Conservation (phyloP, 2,797 vertebrate species). For the Pristis pectinata region DNA sequence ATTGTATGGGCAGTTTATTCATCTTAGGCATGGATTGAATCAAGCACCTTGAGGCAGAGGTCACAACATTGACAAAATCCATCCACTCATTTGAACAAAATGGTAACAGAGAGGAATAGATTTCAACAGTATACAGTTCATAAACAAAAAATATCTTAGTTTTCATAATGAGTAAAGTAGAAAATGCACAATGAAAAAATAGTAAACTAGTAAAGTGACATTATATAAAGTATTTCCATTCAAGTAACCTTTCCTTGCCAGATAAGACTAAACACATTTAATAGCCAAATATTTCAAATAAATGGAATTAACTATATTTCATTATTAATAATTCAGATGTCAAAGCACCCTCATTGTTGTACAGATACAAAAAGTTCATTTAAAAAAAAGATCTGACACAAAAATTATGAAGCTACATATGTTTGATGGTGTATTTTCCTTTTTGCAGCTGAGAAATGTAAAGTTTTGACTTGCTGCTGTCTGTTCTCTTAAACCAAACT, state of each 20-base stretch:
- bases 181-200: conserved; percentile 15
- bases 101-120: not conserved
- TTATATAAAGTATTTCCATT: conserved; percentile 19
- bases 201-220: conserved; percentile 9
- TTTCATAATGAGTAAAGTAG: not conserved
- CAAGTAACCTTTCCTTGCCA: conserved; percentile 1
- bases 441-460: conserved; percentile 98
- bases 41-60: not conserved
- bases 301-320: conserved; percentile 23
- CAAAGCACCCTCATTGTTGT: conserved; percentile 20
- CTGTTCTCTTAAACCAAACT: conserved; percentile 95
- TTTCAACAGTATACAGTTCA: not conserved
- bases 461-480: conserved; percentile 97
- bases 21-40: not conserved
- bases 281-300: not conserved
- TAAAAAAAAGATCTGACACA: not conserved
- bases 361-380: conserved; percentile 30
- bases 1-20: not conserved
- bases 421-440: conserved; percentile 98
- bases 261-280: conserved; percentile 9
- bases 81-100: not conserved
- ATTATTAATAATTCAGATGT: not conserved
- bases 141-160: conserved; percentile 21
- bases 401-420: conserved; percentile 53
- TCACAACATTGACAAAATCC: not conserved